phyloP scores from a whole-genome alignment of 2,113 vertebrate species.

The Xiphophorus maculatus region DNA sequence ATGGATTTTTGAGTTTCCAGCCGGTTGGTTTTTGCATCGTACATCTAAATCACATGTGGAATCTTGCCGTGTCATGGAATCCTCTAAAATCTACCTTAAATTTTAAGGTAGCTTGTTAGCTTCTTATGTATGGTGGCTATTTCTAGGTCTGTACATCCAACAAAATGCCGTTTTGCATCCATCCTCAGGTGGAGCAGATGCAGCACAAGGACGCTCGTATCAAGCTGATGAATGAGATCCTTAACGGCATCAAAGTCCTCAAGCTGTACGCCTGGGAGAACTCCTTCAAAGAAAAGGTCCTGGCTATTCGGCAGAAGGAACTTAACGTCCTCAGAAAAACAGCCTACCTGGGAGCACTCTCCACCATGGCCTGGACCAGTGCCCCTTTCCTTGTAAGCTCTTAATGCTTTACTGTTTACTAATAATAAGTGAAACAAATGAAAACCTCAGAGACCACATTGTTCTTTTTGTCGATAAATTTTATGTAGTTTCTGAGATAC shows the following conservation, averaged over 20 bases:
- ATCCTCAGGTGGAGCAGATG: slow-evolving; percentile 89
- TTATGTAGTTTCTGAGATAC: background rate
- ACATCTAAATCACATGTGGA: no score
- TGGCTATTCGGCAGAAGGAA: slow-evolving; percentile 87
- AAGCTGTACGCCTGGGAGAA: slow-evolving; percentile 97
- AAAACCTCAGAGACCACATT: background rate
- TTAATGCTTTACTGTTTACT: background rate
- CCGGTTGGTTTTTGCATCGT: no score
- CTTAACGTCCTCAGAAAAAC: slow-evolving; percentile 85
- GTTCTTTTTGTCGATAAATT: background rate
- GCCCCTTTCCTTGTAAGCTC: slow-evolving; percentile 90
- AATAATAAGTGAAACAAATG: background rate
- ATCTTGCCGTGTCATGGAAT: no score
- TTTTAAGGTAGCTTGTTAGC: background rate
- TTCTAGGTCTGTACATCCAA: background rate
- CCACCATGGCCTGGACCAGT: slow-evolving; percentile 89
- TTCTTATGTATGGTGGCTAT: background rate
- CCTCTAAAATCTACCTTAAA: no score
- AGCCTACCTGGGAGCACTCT: slow-evolving; percentile 86
- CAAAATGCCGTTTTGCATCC: background rate
- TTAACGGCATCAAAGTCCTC: slow-evolving; percentile 94
- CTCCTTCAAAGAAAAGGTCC: slow-evolving; percentile 87
- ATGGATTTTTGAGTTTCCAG: no score
- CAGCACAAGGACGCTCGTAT: slow-evolving; percentile 90
- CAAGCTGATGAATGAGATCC: slow-evolving; percentile 95